Base-by-base conservation (phyloP, 2,113 vertebrate species). In the Macaca mulatta region DNA sequence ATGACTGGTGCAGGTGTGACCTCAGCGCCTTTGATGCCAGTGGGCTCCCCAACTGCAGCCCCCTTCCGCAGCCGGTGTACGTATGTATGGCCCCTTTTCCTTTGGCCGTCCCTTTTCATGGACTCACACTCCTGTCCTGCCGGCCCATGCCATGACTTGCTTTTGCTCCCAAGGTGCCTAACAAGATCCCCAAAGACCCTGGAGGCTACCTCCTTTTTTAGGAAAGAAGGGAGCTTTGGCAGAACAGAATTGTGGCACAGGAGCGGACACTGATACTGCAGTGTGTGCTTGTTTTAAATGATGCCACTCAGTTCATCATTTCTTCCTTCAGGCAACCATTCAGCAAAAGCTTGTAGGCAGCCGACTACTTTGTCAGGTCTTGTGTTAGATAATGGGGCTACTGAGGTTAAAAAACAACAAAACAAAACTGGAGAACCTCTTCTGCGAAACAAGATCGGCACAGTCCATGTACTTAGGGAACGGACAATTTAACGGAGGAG, bases 1-100 rank as follows among this genome's bases (percentile, higher is more conserved):
- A 99, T 97, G 99, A 99, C 99, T 99, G 99, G 99, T 99, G 99
- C 98, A 98, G 99, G 97, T 99, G 99, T 96, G 99, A 99, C 99
- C 99, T 99, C 98, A 99, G 98, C 91, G 99, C 99, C 98, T 99
- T 99, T 94, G 99, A 99, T 95, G 99, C 99, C 98, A 99, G 99
- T 0, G 99, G 99, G 97, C 99, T 99, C 77, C 99, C 99, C 88
- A 99, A 98, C 99, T 99, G 99, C 99, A 99, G 99, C 98, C 99
- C 99, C 70, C 99, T 99, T 95, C 99, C 99, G 20, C 99, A 99
- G 94, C 99, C 99, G 4, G 98, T 99, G 99, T 99, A 99, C 98
- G 99, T 99, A 98, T 97, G 96, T 99, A 97, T 96, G 95, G 90
- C 13, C 88, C 94, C 81, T 25, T 0, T 87, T 57, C 79, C 91